These are phyloP conservation scores for Nestor notabilis DNA, from an alignment of 2,113 vertebrate genomes.

Conservation along the genomic window DNA sequence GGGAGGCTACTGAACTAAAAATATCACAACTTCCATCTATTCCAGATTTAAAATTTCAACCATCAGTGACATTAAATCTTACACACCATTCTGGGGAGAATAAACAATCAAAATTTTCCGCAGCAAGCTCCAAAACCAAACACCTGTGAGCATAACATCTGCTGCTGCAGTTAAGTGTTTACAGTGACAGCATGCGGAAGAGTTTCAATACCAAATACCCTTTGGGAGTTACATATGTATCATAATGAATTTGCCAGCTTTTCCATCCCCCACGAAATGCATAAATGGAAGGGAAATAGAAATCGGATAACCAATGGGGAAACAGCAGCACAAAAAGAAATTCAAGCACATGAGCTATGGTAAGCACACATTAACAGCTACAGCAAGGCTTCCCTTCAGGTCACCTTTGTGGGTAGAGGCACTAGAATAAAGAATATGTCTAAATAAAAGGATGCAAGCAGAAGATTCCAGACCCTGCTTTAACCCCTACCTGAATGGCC, in stretches of 20 bases:
- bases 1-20: background rate
- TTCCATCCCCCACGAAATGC: background rate
- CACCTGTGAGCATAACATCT: background rate
- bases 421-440: background rate
- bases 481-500: constrained; percentile 87
- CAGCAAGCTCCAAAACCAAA: background rate
- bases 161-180: background rate
- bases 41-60: background rate
- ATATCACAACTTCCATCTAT: background rate
- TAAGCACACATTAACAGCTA: background rate
- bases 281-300: background rate
- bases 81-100: background rate
- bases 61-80: background rate
- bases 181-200: background rate
- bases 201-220: background rate
- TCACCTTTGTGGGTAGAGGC: background rate
- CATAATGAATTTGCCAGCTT: background rate
- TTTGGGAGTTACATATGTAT: background rate
- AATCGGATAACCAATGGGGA: background rate
- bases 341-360: rapidly evolving
- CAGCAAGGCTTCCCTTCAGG: background rate
- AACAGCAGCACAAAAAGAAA: background rate
- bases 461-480: background rate
- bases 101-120: background rate
- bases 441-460: background rate